Evolutionary conservation across 1,140 invertebrate species (phyloP).

Genomic region (Drosophila aff.): DNA sequence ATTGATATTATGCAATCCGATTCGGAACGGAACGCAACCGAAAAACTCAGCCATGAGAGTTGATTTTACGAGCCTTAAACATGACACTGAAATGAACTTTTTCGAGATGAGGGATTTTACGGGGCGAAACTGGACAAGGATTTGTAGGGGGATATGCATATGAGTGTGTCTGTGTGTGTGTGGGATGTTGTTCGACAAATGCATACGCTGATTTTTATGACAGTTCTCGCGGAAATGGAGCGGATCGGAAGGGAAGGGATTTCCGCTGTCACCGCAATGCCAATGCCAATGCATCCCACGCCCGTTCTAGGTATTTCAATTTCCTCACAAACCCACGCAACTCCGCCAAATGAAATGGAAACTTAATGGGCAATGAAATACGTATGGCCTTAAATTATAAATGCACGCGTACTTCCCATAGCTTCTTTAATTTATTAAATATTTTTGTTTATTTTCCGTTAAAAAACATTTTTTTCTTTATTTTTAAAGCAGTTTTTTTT

Average conservation of each 20-base stretch:
- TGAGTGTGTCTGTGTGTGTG: background rate
- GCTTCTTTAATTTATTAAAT: background rate
- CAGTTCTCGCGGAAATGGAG: slow-evolving; percentile 18
- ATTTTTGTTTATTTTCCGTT: background rate
- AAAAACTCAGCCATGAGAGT: slow-evolving; percentile 32
- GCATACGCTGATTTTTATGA: slow-evolving; percentile 42
- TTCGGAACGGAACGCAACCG: slow-evolving; percentile 4
- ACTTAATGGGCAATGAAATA: background rate
- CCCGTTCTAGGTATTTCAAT: background rate
- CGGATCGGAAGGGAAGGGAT: slow-evolving; percentile 12
- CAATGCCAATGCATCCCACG: background rate
- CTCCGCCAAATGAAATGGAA: background rate
- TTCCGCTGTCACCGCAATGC: slow-evolving; percentile 26
- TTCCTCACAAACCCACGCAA: slow-evolving; percentile 1
- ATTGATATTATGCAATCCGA: slow-evolving; percentile 54
- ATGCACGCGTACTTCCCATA: background rate
- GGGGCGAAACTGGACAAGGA: background rate
- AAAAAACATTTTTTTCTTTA: no score
- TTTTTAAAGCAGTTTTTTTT: background rate
- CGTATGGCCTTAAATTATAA: background rate
- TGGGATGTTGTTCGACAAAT: slow-evolving; percentile 16
- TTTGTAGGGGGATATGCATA: background rate
- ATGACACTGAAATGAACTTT: slow-evolving; percentile 55
- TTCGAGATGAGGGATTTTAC: slow-evolving; percentile 11
- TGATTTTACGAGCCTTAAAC: slow-evolving; percentile 61